Evolutionary conservation across 1,140 invertebrate species (phyloP).

Genomic region (Magallana angulata): DNA sequence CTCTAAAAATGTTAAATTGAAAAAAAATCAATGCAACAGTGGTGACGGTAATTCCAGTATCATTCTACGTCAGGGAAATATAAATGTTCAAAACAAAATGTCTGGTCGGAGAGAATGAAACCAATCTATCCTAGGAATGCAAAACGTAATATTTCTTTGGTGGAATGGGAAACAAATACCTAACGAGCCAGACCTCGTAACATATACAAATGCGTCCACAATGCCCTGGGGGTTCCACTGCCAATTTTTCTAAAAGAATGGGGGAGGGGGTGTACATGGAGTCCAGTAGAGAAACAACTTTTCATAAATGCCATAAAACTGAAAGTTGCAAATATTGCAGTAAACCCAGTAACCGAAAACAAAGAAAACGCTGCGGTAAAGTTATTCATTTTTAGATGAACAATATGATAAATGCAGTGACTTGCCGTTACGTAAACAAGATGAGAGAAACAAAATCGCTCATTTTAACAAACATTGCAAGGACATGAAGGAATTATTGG

Average conservation of each 20-base stretch:
- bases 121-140: neutral
- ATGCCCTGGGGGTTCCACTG: constrained; percentile 34
- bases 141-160: neutral
- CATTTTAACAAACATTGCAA: neutral
- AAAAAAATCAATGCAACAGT: constrained; percentile 37
- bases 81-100: constrained; percentile 43
- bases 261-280: constrained; percentile 29
- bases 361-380: neutral
- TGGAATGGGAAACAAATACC: no score
- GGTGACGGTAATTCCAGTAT: constrained; percentile 47
- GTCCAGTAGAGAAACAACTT: constrained; percentile 15
- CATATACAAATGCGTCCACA: neutral
- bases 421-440: constrained; percentile 23
- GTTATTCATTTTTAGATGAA: constrained; percentile 47
- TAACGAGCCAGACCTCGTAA: no score
- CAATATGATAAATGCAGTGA: constrained; percentile 41
- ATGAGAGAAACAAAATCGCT: constrained; percentile 42
- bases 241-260: neutral
- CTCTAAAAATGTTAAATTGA: constrained; percentile 3
- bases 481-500: constrained; percentile 6
- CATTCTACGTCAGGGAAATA: constrained; percentile 41
- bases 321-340: constrained; percentile 23
- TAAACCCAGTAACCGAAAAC: constrained; percentile 40
- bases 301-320: constrained; percentile 53
- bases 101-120: constrained; percentile 12